Base-by-base conservation (phyloP, 2,888 invertebrate genomes). In the Cheilosia soror region DNA sequence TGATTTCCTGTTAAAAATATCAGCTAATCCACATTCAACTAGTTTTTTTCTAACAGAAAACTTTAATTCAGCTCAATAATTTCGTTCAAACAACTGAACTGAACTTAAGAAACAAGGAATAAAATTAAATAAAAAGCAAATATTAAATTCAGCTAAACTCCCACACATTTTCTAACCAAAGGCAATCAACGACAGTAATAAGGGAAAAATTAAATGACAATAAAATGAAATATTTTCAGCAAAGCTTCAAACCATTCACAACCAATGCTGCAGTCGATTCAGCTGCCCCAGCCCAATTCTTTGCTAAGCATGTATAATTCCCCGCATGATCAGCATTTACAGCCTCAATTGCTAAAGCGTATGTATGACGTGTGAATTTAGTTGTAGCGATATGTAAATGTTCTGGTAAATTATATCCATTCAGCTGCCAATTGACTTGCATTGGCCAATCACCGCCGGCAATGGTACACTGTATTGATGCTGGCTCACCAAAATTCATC, bases 401-500 rank as follows among this genome's bases (percentile, higher is more conserved):
- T n/a, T 87, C 63, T 15, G 88, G 88, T 88, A 88, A 90, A 87
- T 71, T 92, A 91, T 89, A 89, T 13, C 93, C 93, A 89, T 94
- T 94, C 83, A 94, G 93, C 60, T 92, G 90, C 94, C 94, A 95
- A 55, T 91, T 90, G 55, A 95, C 93, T 81, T 92, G 92, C 78
- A 94, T 92, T 27, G 94, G 94, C 87, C 93, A 91, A 90, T 94
- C 94, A 27, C 94, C 94, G 63, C 92, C 92, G 31, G 91, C 88
- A 42, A 93, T 91, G 31, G 92, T 91, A 87, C 94, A 94, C 78
- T 94, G 94, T 60, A 95, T 93, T 72, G 95, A 95, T 60, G 88
- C 95, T 81, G 95, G 93, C 89, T 96, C 96, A 5, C 96, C 96
- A 82, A 96, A 95, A 90, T 96, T 95, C 85, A 96, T 94, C 75